A percentile compares a stretch with the other conserved stretches of the same genome.
These are phyloP conservation scores for Drosophila anomalipes DNA, from an alignment of 2,888 invertebrate species.

Conservation along the genomic window DNA sequence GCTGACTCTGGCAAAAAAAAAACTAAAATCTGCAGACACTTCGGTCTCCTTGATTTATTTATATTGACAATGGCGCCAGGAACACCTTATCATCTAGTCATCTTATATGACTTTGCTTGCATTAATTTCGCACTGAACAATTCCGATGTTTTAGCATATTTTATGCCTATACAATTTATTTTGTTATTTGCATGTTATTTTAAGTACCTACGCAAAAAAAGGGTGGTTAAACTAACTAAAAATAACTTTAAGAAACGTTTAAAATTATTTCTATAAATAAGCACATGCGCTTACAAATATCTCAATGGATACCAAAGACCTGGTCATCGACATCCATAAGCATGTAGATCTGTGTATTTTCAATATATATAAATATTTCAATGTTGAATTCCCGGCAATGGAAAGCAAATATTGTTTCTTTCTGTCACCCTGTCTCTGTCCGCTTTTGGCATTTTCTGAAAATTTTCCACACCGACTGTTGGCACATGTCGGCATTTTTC, in stretches of 20 bases:
- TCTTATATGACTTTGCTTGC: slow-evolving; percentile 22
- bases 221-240: background rate
- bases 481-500: slow-evolving; percentile 3
- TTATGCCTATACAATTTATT: background rate
- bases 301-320: background rate
- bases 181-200: background rate
- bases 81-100: slow-evolving; percentile 25
- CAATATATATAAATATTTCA: slow-evolving; percentile 19
- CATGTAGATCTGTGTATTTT: background rate
- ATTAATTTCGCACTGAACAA: slow-evolving; percentile 15
- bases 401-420: slow-evolving; percentile 30
- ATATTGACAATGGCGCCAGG: slow-evolving; percentile 32
- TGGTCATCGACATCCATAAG: background rate
- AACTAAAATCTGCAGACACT: slow-evolving; percentile 24
- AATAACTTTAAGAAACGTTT: background rate
- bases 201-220: background rate
- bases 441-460: slow-evolving; percentile 13
- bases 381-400: background rate
- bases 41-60: slow-evolving; percentile 42
- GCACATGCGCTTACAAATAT: background rate
- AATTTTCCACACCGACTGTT: slow-evolving; percentile 21
- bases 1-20: background rate
- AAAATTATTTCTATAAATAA: background rate
- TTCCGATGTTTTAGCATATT: background rate
- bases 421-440: slow-evolving; percentile 5